A percentile compares a stretch with the other conserved stretches of the same genome.
Evolutionary conservation across 37 sponge, comb jelly and placozoan genomes (phyloP).

Genomic region (Aplysina aerophoba): DNA sequence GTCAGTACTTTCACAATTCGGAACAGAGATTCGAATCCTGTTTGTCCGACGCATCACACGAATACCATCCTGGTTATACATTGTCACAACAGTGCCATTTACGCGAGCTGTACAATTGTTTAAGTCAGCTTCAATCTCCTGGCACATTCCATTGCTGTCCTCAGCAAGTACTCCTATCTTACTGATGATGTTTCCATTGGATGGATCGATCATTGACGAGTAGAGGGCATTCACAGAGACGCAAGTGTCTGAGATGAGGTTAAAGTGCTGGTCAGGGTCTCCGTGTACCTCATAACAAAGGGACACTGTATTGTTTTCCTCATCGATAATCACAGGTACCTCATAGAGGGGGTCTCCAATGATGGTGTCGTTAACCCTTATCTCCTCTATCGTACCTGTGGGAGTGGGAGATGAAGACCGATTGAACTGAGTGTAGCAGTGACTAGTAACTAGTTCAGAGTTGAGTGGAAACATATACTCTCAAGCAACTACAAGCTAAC

Average conservation of each 20-base stretch:
- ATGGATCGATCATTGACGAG: background rate
- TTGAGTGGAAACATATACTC: too few relatives aligned
- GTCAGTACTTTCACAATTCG: conserved; percentile 69
- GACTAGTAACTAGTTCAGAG: too few relatives aligned
- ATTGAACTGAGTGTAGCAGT: too few relatives aligned
- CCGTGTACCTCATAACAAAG: conserved; percentile 29
- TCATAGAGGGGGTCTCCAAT: conserved; percentile 29
- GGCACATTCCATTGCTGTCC: conserved; percentile 25
- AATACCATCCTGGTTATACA: conserved; percentile 23
- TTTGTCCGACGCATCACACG: background rate
- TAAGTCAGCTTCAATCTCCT: conserved; percentile 47
- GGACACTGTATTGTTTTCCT: background rate
- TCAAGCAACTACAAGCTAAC: too few relatives aligned
- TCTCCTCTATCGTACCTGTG: too few relatives aligned
- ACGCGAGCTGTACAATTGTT: conserved; percentile 47
- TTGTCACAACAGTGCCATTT: background rate
- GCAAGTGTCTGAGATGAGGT: conserved; percentile 24
- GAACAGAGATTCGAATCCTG: conserved; percentile 63
- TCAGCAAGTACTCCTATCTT: conserved; percentile 53
- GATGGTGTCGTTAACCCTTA: conserved; percentile 24
- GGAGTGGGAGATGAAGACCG: too few relatives aligned
- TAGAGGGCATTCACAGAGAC: conserved; percentile 31
- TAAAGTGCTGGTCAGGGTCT: background rate
- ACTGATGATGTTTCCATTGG: conserved; percentile 58
- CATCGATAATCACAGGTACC: conserved; percentile 9